Percentiles rank a stretch among this genome's conserved stretches.
phyloP scores from a whole-genome alignment of 1,140 invertebrate species.

The Temnothorax nylanderi region DNA sequence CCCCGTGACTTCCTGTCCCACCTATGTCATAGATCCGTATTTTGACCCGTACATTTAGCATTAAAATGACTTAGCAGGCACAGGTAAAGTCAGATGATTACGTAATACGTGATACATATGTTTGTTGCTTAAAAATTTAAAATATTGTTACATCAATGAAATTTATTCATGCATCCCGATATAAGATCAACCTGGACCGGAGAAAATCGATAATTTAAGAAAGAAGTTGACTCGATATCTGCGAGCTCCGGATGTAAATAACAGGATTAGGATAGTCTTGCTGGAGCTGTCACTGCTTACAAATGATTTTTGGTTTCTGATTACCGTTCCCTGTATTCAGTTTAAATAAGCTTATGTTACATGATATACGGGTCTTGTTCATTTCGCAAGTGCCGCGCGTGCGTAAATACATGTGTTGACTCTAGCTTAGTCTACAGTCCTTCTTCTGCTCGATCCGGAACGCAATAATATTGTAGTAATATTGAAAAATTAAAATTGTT shows the following conservation, averaged over 20 bases:
- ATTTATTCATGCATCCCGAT: neutral
- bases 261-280: neutral
- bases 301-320: constrained; percentile 4
- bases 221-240: neutral
- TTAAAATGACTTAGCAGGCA: neutral
- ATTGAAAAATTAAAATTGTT: neutral
- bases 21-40: constrained; percentile 38
- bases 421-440: neutral
- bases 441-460: neutral
- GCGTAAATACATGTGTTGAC: neutral
- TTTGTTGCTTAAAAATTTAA: neutral
- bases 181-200: neutral
- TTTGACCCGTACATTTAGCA: neutral
- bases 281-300: neutral
- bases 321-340: neutral
- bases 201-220: neutral
- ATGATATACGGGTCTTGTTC: neutral
- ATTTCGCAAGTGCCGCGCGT: neutral
- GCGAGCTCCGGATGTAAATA: neutral
- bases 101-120: neutral
- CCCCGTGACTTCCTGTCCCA: constrained; percentile 60
- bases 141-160: neutral
- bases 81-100: neutral
- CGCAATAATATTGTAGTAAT: neutral
- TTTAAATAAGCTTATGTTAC: constrained; percentile 5